Evolutionary conservation across 2,888 invertebrate species (phyloP), one percentile per base, ranked within the genome.

Genomic region (Lithophane semibrunnea): DNA sequence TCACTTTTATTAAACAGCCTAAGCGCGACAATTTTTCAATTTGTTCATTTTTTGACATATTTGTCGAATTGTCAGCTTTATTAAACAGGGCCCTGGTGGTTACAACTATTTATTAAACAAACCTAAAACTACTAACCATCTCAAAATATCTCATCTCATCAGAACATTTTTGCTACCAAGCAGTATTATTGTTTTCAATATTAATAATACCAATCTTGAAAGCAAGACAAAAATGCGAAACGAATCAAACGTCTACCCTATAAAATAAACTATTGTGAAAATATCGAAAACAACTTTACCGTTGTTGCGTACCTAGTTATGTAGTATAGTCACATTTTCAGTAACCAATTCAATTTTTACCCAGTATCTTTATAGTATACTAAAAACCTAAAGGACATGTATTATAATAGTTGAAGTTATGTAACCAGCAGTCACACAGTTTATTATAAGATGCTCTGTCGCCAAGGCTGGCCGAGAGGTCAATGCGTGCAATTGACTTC

Each of bases 401-500:
- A 7, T 13, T 37, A 56, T 66, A 75, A 37, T 49, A 29, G 13
- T 16, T n/a, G 18, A 18, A 13, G 21, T 56, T 49, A 29, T 49
- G 21, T 54, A 71, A 47, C n/a, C 8, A 37, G 12, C 29, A 56
- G 61, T 67, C 9, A 18, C 58, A 58, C 5, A 18, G 63, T 71
- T 64, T 44, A 56, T 54, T 73, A 71, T 77, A 67, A 21, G 60
- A 80, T 78, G 72, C 80, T 75, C 75, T 73, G 75, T 80, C 58
- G 60, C 69, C 89, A 90, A 90, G 88, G 87, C 80, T 87, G 80
- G 73, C 83, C 79, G 80, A 78, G 77, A 85, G 93, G 93, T 94
- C 90, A 93, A 93, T 86, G 88, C 82, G 87, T 85, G 84, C 92
- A 94, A 92, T 94, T 94, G 93, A 92, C 93, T 89, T 89, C 89